phyloP scores from a whole-genome alignment of 2,797 vertebrate genomes.

The Chaetodon trifasciatus region DNA sequence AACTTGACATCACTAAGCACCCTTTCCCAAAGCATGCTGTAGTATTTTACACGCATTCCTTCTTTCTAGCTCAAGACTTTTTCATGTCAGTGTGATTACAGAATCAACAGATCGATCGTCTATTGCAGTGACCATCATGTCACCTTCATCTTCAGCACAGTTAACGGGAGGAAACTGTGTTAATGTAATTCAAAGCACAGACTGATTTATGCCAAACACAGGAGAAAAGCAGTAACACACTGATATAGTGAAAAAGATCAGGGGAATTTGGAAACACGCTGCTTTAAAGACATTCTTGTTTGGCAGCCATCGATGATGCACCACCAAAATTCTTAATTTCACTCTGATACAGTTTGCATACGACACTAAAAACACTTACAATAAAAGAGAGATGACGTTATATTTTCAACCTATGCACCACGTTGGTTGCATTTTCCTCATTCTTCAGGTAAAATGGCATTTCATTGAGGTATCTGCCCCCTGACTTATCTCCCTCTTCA shows the following conservation, averaged over 20 bases:
- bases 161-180: not conserved
- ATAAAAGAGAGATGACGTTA: not conserved
- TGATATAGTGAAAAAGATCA: not conserved
- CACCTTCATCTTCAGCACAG: not conserved
- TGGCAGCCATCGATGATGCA: slow-evolving; percentile 17
- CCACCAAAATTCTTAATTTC: slow-evolving; percentile 7
- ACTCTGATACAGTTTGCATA: not conserved
- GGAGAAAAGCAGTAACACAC: not conserved
- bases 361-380: not conserved
- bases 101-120: not conserved
- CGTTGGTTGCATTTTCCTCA: not conserved
- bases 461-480: not conserved
- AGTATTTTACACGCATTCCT: not conserved
- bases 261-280: not conserved
- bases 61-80: not conserved
- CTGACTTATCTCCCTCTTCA: not conserved
- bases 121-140: not conserved
- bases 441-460: not conserved
- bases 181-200: not conserved
- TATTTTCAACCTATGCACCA: not conserved
- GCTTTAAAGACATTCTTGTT: slow-evolving; percentile 19
- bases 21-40: not conserved
- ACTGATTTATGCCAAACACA: not conserved
- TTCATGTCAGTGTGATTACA: not conserved
- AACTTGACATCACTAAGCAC: not conserved